Base-by-base conservation (phyloP, 2,797 vertebrate species). In the Peromyscus nudipes region DNA sequence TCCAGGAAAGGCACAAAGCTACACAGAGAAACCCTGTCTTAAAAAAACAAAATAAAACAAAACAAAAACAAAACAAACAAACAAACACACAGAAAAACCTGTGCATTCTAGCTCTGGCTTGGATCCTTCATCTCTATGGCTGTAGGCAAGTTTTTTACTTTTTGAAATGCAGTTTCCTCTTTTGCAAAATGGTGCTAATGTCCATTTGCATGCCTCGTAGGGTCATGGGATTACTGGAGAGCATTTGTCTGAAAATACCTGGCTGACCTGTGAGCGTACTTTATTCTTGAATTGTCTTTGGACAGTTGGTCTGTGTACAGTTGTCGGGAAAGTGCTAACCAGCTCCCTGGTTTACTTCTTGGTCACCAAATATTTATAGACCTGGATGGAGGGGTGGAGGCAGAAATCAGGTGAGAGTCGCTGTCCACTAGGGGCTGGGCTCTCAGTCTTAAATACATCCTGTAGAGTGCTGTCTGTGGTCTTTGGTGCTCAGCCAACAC, bases 141-240 rank as follows among this genome's bases (percentile, higher is more conserved):
- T 79, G 73, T 69, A 85, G 83, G 55, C 57, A 93, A 91, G 81
- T 82, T 34, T 67, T 29, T 92, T 84, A 37, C 89, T 85, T 60
- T 90, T 91, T 81, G 37, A 86, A 43, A 79, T 76, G 49, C 23
- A 65, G 43, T 83, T 97, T 95, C 62, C 52, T 95, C 43, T 96
- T 93, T 77, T 71, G n/a, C 86, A 76, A 96, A 87, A 64, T 95
- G 73, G 14, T 94, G 67, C 43, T 73, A 43, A 69, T 75, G 64
- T 12, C 52, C 57, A 19, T 77, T 90, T 92, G 55, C 76, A 60
- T 80, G 46, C 87, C 40, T 79, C 43, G 29, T 40, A 67, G 69
- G 34, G 37, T 80, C 81, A 21, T 62, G 49, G 76, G 60, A 73
- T 93, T 57, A 88, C 49, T 75, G 60, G 55, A 87, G 46, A 84